phyloP scores from a whole-genome alignment of 2,113 vertebrate genomes.

The Megalops atlanticus region DNA sequence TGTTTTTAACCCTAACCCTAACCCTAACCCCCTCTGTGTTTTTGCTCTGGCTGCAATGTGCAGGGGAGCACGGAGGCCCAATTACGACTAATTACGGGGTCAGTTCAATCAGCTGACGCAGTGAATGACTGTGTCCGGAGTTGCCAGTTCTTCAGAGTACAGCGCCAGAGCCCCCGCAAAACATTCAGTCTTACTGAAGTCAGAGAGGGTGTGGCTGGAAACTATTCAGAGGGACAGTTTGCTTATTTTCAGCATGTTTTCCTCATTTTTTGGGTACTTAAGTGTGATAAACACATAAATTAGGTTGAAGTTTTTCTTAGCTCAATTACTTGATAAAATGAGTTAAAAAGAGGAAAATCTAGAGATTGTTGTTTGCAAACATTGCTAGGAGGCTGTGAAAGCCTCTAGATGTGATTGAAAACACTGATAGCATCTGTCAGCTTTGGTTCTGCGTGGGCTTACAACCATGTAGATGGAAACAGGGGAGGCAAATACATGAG shows the following conservation, averaged over 20 bases:
- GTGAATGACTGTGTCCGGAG: not conserved
- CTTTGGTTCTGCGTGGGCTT: not conserved
- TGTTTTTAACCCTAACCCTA: no score
- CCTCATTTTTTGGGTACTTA: not conserved
- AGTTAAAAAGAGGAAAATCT: not conserved
- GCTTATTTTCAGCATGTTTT: not conserved
- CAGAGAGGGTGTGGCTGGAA: not conserved
- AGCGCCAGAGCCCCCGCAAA: not conserved
- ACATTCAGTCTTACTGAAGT: not conserved
- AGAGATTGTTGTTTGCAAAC: not conserved
- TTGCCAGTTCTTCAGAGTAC: no score
- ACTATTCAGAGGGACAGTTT: not conserved
- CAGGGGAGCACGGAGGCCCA: conserved; percentile 43
- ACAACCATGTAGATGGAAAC: no score
- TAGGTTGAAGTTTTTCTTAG: not conserved
- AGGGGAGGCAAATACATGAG: no score
- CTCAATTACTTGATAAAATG: not conserved
- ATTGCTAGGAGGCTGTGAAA: not conserved
- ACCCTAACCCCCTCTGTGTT: not conserved
- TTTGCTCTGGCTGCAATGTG: conserved; percentile 27
- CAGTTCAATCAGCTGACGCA: conserved; percentile 36
- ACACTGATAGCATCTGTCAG: not conserved
- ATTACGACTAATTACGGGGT: conserved; percentile 53
- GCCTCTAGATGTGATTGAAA: not conserved
- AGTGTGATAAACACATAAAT: not conserved